A percentile compares a stretch with the other conserved stretches of the same genome.
phyloP scores from a whole-genome alignment of 2,797 vertebrate genomes.

The Saxicola maurus region DNA sequence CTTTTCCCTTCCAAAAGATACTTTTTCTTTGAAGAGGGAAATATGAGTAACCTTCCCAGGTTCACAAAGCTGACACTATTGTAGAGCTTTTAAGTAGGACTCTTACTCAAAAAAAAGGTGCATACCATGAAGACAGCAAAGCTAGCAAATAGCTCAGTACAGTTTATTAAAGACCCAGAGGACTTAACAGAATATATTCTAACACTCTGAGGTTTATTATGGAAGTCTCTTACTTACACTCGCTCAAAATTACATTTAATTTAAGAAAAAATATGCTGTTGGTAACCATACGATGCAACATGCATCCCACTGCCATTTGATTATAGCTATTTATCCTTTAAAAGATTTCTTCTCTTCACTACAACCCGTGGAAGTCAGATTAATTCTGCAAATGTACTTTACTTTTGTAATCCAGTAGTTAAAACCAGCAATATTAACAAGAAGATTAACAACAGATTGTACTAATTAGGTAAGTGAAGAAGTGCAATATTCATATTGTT shows the following conservation, averaged over 20 bases:
- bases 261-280: not conserved
- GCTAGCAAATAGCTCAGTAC: not conserved
- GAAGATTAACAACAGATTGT: not conserved
- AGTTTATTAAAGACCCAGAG: not conserved
- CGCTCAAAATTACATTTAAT: not conserved
- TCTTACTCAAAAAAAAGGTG: not conserved
- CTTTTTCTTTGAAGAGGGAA: not conserved
- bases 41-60: not conserved
- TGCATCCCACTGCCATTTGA: accelerated
- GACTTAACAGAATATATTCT: not conserved
- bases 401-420: not conserved
- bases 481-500: not conserved
- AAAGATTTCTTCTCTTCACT: not conserved
- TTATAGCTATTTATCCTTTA: not conserved
- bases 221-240: not conserved
- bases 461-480: not conserved
- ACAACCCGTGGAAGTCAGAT: not conserved
- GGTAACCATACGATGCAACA: not conserved
- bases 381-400: not conserved
- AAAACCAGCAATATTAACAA: not conserved
- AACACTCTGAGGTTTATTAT: not conserved
- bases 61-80: not conserved
- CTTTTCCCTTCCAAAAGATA: not conserved
- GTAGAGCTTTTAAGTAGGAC: not conserved
- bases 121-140: not conserved